These are phyloP conservation scores for Nemotelus nigrinus DNA, from an alignment of 2,888 invertebrate species.

Conservation along the genomic window DNA sequence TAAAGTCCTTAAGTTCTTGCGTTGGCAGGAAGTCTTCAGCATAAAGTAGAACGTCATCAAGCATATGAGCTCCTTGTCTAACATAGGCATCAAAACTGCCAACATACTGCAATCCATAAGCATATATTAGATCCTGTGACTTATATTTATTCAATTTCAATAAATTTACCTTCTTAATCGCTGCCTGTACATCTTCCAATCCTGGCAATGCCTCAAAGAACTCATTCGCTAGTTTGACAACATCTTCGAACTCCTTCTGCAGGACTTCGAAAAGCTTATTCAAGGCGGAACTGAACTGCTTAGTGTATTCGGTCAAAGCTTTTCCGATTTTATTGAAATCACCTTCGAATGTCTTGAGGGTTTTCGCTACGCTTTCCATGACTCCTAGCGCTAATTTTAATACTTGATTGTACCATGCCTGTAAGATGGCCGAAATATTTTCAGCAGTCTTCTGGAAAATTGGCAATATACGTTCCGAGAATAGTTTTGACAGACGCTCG, in stretches of 20 bases:
- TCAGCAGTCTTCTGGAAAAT: constrained; percentile 59
- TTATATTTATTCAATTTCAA: neutral
- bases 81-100: constrained; percentile 14
- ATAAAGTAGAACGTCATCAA: constrained; percentile 24
- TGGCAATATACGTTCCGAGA: constrained; percentile 64
- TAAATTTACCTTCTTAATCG: constrained; percentile 51
- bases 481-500: constrained; percentile 61
- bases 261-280: constrained; percentile 64
- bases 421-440: constrained; percentile 54
- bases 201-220: constrained; percentile 68
- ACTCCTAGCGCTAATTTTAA: constrained; percentile 53
- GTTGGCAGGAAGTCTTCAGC: constrained; percentile 70
- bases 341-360: constrained; percentile 59
- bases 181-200: constrained; percentile 55
- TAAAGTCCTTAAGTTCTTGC: constrained; percentile 71
- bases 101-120: constrained; percentile 14
- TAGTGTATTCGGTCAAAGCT: constrained; percentile 61
- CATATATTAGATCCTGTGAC: neutral
- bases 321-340: constrained; percentile 61
- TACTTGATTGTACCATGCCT: constrained; percentile 56
- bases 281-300: constrained; percentile 64
- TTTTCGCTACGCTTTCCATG: constrained; percentile 53
- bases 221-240: constrained; percentile 60
- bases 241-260: constrained; percentile 55
- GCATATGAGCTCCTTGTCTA: neutral